phyloP scores from a whole-genome alignment of 2,888 invertebrate species.

The Asteroscopus sphinx region DNA sequence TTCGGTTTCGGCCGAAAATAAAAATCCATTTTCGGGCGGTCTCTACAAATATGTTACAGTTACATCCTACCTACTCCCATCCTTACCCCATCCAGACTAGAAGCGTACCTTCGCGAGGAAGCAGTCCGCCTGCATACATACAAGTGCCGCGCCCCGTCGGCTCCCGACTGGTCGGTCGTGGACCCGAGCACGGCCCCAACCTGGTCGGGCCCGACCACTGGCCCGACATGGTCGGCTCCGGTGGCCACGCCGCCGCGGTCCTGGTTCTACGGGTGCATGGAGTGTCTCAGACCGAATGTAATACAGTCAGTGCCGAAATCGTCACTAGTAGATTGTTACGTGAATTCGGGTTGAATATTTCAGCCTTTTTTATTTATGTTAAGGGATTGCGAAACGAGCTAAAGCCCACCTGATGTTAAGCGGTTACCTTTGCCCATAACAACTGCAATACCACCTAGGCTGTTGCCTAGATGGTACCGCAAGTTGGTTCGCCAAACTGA shows the following conservation, averaged over 20 bases:
- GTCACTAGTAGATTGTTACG: conserved; percentile 19
- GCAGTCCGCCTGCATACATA: conserved; percentile 26
- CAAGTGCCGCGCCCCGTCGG: conserved; percentile 16
- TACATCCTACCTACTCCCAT: background rate
- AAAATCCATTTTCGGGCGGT: too few species aligned
- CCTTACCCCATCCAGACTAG: conserved; percentile 44
- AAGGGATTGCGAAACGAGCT: too few species aligned
- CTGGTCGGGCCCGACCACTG: background rate
- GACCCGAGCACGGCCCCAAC: background rate
- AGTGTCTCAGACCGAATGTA: conserved; percentile 67
- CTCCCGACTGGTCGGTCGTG: conserved; percentile 14
- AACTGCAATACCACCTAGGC: too few species aligned
- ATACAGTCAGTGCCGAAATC: conserved; percentile 72
- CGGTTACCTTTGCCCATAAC: too few species aligned
- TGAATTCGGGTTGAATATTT: too few species aligned
- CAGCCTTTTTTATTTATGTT: too few species aligned
- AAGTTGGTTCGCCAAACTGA: too few species aligned
- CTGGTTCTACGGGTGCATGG: conserved; percentile 62
- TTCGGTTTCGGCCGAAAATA: too few species aligned
- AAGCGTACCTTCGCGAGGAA: conserved; percentile 50
- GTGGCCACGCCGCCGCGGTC: conserved; percentile 34
- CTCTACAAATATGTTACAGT: background rate
- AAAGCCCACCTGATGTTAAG: too few species aligned
- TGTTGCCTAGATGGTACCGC: too few species aligned
- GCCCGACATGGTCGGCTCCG: conserved; percentile 1